Evolutionary conservation across 2,888 invertebrate genomes (phyloP), one percentile per base, ranked within the genome.

Genomic region (Drosophila tanythrix): DNA sequence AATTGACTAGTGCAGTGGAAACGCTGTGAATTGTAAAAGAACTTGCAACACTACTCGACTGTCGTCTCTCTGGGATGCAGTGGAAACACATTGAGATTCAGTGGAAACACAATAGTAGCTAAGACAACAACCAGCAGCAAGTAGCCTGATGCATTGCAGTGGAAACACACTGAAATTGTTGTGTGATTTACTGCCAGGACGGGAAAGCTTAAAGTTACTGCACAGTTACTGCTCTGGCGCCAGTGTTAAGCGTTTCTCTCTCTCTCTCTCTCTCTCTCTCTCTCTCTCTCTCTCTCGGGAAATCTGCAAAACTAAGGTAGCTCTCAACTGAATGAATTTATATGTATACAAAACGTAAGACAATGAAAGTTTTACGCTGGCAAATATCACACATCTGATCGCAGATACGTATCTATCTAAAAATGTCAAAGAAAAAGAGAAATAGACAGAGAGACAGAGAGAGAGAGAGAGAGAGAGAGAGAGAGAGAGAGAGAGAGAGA

Each of bases 301-400:
- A 43, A 33, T 40, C 13, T n/a, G 25, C 33, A 29, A 11, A 75
- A 69, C 57, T 81, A 35, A 61, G 48, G 43, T 50, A 48, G 59
- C n/a, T 38, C 51, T 70, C 66, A 69, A 67, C 66, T 79, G 73
- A 81, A 67, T 62, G 56, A 65, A 74, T 58, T 63, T 64, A 66
- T 33, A 2, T 18, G 51, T 51, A 13, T n/a, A 29, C n/a, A 18
- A 11, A 25, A 27, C 55, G 67, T 48, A 73, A 66, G 56, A 66
- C 55, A 76, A 38, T 61, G 40, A 57, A 68, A 74, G 64, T 68
- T 62, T 55, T 64, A 40, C 48, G 76, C 67, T 67, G 67, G 53
- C 76, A 68, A 72, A 76, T 72, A 72, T 76, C 76, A 72, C 76
- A 64, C 76, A 56, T 62, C 62, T 56, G 40, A 51, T 52, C 53